phyloP scores from a whole-genome alignment of 2,113 vertebrate species.

The Rana temporaria region DNA sequence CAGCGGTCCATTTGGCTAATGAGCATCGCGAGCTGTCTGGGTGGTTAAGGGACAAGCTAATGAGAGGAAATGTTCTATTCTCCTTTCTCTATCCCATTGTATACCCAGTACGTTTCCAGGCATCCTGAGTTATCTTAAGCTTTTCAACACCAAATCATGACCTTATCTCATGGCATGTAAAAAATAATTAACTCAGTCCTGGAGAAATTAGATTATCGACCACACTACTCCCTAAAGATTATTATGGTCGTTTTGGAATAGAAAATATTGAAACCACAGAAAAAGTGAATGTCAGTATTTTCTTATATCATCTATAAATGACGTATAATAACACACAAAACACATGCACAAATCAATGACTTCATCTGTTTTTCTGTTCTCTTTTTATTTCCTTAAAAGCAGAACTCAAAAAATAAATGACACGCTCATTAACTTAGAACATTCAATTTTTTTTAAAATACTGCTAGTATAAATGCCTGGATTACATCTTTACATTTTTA shows the following conservation, averaged over 20 bases:
- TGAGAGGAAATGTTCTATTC: conserved; percentile 45
- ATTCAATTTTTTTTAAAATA: too few relatives aligned
- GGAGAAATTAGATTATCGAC: conserved; percentile 39
- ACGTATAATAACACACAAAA: too few relatives aligned
- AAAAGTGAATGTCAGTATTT: too few relatives aligned
- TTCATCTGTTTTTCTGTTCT: too few relatives aligned
- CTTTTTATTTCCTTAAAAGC: too few relatives aligned
- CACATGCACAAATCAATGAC: too few relatives aligned
- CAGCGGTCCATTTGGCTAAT: conserved; percentile 54
- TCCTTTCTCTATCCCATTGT: conserved; percentile 37
- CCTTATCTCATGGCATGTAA: conserved; percentile 41
- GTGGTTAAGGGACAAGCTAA: conserved; percentile 46
- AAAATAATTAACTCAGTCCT: conserved; percentile 35
- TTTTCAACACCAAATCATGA: conserved; percentile 41
- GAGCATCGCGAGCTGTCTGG: conserved; percentile 49
- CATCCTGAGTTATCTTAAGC: conserved; percentile 34
- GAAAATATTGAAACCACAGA: too few relatives aligned
- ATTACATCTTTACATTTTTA: too few relatives aligned
- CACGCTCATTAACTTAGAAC: too few relatives aligned
- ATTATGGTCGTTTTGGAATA: not conserved
- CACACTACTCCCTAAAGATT: conserved; percentile 13
- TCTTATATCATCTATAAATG: too few relatives aligned
- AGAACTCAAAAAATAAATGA: too few relatives aligned
- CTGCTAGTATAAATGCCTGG: too few relatives aligned
- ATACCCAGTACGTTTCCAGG: conserved; percentile 16